Evolutionary conservation across 2,888 invertebrate species (phyloP), one percentile per base, ranked within the genome.

Genomic region (Nysson spinosus): DNA sequence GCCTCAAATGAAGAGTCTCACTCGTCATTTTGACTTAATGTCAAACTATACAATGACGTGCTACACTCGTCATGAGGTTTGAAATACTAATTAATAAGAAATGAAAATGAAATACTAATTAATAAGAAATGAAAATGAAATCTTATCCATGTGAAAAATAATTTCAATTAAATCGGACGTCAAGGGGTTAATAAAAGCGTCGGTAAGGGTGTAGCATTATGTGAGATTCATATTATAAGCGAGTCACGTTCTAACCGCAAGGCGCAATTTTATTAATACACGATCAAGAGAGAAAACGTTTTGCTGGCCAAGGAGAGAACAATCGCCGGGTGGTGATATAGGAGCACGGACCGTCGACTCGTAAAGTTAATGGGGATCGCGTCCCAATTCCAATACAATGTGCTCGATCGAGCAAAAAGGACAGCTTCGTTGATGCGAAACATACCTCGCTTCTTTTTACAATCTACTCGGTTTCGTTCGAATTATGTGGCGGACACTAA

Each of bases 361-460:
- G 55, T 49, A 20, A 51, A 66, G 61, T 66, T 61, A 69, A 69
- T 61, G 67, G 61, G 61, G 51, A 69, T 61, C 61, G 55, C 63
- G 61, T 61, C 61, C 67, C 68, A 62, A 61, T 69, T 67, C 56
- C 61, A 61, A 61, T 61, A 67, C 61, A 67, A 62, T 56, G 67
- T 56, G 66, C 58, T 66, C 58, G 49, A 43, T 44, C 20, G 60
- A 65, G 65, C 66, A 68, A 66, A 51, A 49, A 61, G 66, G 51
- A 5, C 61, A 42, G 37, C 60, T 34, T 34, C 60, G 60, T 42
- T 66, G 46, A 66, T 66, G 54, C 46, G 54, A 49, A 66, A 66
- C 65, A 46, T 51, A 32, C 35, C 42, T 17, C 34, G 50, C 52
- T 35, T 54, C 47, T 47, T 35, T 22, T n/a, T n/a, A n/a, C 32